Evolutionary conservation across 2,888 invertebrate species (phyloP), one percentile per base, ranked within the genome.

Genomic region (Sisyra terminalis): DNA sequence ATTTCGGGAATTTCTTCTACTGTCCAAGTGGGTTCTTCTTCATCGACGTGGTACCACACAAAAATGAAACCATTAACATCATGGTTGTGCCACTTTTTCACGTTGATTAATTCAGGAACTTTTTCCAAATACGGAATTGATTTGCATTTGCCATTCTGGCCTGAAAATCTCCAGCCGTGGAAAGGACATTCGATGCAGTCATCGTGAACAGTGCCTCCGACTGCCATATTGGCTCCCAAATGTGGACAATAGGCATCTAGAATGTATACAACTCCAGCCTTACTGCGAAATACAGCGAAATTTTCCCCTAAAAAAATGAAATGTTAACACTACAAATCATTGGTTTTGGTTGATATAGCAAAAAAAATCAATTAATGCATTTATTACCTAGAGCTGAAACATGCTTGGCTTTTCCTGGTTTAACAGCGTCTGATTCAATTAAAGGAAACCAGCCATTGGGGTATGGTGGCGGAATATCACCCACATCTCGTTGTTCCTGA

Each of bases 391-490:
- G 58, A 18, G 73, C 77, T 40, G 77, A 68, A 1, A 82, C 68
- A 44, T 75, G 67, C 6, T 64, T 60, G 1, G 78, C 75, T 39
- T 70, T 64, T 1, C 72, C 67, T 1, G 55, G 51, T 31, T 59
- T 64, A 13, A 89, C 54, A 1, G 72, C 64, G 5, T 65, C 60
- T 3, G 80, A 79, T 55, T 89, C 88, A 0, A 76, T 62, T 2
- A 90, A 57, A 0, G 73, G 77, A 52, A 82, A 89, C 92, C 92
- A 92, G 0, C 90, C 90, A 54, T 92, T 90, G 0, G 90, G 90
- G 56, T 73, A 90, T 0, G 86, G 83, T 0, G 89, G 89, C 0
- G 88, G 89, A 2, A 85, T 56, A 1, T 67, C 64, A 0, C 85
- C 84, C 5, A 74, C 60, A 44, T 69, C 68, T 6, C 80, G 61